Evolutionary conservation across 2,888 invertebrate species (phyloP).

Genomic region (Diaperis boleti): DNA sequence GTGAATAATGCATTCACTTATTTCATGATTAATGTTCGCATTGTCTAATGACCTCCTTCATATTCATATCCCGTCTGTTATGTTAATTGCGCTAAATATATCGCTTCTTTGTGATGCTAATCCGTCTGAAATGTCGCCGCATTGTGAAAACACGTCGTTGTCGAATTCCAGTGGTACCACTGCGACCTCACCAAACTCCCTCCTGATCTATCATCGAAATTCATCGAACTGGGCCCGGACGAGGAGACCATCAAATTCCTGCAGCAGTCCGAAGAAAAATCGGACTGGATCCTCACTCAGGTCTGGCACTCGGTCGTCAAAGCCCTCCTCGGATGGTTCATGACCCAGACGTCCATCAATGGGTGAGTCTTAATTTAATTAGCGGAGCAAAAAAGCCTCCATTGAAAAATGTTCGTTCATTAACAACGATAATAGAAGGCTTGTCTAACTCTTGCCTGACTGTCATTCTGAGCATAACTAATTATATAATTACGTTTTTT

Average conservation of each 20-base stretch:
- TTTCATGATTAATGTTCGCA: constrained; percentile 11
- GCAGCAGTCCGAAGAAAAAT: constrained; percentile 80
- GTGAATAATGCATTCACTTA: constrained; percentile 7
- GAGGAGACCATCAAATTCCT: constrained; percentile 81
- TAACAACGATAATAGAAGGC: constrained; percentile 58
- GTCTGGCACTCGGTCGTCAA: constrained; percentile 90
- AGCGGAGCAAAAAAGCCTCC: constrained; percentile 35
- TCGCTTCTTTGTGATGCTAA: constrained; percentile 7
- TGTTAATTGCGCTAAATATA: constrained; percentile 4
- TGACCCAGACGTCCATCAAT: constrained; percentile 96
- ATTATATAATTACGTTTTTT: constrained; percentile 66
- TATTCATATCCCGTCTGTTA: constrained; percentile 7
- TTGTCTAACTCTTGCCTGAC: constrained; percentile 62
- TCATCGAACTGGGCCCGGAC: constrained; percentile 78
- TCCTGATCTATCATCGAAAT: constrained; percentile 70
- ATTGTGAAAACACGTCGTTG: no score
- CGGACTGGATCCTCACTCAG: constrained; percentile 89
- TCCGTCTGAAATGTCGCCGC: background rate
- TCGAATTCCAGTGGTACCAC: constrained; percentile 78
- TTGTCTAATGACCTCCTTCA: constrained; percentile 15
- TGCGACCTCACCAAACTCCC: constrained; percentile 72
- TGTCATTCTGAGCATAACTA: constrained; percentile 66
- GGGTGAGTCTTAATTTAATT: constrained; percentile 74
- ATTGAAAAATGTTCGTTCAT: constrained; percentile 55
- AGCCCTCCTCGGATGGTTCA: constrained; percentile 87